Evolutionary conservation across 2,113 vertebrate genomes (phyloP).

Genomic region (Mirounga angustirostris): DNA sequence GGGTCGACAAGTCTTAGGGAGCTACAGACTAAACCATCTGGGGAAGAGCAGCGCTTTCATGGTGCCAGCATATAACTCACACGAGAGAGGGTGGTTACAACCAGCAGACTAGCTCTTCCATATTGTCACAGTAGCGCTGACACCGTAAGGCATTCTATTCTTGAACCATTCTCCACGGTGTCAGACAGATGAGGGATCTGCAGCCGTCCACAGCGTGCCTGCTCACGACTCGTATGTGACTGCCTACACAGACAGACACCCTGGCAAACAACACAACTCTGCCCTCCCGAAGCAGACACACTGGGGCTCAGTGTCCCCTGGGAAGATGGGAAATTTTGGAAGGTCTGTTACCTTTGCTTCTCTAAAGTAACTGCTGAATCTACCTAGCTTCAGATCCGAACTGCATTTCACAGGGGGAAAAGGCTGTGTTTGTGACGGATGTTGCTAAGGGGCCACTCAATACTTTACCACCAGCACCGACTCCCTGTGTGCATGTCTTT

Average conservation of each 20-base stretch:
- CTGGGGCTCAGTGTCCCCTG: neutral
- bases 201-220: no score
- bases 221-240: neutral
- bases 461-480: neutral
- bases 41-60: neutral
- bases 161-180: neutral
- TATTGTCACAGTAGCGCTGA: fast-evolving
- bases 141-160: fast-evolving
- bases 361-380: neutral
- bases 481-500: neutral
- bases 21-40: fast-evolving
- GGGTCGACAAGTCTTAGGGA: fast-evolving
- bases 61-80: fast-evolving
- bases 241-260: neutral
- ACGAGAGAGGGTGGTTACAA: fast-evolving
- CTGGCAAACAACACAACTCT: neutral
- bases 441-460: constrained; percentile 53
- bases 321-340: neutral
- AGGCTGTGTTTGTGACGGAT: neutral
- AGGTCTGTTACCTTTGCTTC: neutral
- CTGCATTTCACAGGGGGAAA: neutral
- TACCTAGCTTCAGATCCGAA: neutral
- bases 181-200: neutral
- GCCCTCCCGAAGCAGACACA: neutral
- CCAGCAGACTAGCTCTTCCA: fast-evolving